phyloP scores from a whole-genome alignment of 2,113 vertebrate genomes.

The Antechinus stuartii region DNA sequence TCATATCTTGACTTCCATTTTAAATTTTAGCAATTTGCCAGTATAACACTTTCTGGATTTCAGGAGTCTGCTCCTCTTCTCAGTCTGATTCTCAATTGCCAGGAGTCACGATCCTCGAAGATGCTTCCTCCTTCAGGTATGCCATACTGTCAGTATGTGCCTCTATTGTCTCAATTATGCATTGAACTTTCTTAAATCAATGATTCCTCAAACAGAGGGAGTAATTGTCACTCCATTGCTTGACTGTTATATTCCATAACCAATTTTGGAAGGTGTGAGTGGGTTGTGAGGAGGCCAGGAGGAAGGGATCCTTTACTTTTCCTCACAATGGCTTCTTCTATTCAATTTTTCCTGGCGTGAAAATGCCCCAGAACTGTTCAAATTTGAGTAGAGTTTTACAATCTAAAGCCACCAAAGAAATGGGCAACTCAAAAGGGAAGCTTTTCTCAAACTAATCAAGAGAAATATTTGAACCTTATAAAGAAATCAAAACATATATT shows the following conservation, averaged over 20 bases:
- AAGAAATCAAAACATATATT: not conserved
- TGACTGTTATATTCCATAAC: not conserved
- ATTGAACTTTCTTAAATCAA: not conserved
- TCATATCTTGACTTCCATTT: not conserved
- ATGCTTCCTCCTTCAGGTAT: not conserved
- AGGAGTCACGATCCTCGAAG: not conserved
- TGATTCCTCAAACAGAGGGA: not conserved
- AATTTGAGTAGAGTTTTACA: not conserved
- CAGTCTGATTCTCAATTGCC: not conserved
- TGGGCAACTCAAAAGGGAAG: not conserved
- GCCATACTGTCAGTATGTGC: not conserved
- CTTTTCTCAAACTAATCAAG: not conserved
- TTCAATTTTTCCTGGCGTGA: not conserved
- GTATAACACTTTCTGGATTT: not conserved
- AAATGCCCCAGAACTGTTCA: not conserved
- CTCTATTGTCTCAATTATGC: not conserved
- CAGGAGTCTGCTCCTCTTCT: not conserved
- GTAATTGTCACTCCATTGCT: not conserved
- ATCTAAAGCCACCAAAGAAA: not conserved
- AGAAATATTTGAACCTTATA: not conserved
- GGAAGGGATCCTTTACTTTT: not conserved
- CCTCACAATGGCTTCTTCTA: not conserved
- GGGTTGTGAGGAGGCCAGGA: not conserved
- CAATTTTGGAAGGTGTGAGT: not conserved
- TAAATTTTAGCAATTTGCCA: not conserved